These are phyloP conservation scores for Caenorhabditis afra DNA, from an alignment of 2,888 invertebrate species.

Conservation along the genomic window DNA sequence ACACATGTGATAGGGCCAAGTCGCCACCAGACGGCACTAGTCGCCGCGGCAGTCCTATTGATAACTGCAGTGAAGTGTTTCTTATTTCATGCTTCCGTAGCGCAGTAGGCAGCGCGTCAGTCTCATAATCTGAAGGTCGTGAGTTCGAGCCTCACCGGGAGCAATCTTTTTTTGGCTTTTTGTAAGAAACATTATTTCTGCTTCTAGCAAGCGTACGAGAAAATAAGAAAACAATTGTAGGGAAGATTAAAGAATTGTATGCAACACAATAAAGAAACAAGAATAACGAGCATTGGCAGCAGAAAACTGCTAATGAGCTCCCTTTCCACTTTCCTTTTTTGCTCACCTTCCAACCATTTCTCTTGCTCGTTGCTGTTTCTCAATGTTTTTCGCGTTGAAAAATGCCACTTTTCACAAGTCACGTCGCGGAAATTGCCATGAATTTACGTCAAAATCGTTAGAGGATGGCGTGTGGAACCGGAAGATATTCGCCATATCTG, in stretches of 20 bases:
- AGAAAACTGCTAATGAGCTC: constrained; percentile 16
- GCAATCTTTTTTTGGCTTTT: constrained; percentile 66
- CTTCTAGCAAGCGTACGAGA: not conserved
- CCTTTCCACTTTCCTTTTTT: constrained; percentile 1
- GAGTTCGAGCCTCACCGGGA: constrained; percentile 91
- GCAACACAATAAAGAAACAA: constrained; percentile 9
- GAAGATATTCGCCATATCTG: constrained; percentile 53
- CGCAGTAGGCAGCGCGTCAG: constrained; percentile 92
- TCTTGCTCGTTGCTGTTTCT: not conserved
- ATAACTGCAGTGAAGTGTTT: constrained; percentile 3
- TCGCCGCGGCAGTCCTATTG: not conserved
- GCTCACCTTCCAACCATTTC: constrained; percentile 13
- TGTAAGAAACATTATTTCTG: not conserved
- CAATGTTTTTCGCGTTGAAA: not conserved
- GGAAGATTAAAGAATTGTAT: constrained; percentile 11
- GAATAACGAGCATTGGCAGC: constrained; percentile 12
- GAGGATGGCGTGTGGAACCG: constrained; percentile 51
- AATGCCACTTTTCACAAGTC: not conserved
- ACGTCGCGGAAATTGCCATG: not conserved
- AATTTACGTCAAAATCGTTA: constrained; percentile 38
- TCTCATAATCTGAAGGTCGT: constrained; percentile 95
- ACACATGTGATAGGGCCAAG: too few species aligned
- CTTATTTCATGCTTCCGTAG: constrained; percentile 83
- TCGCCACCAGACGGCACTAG: not conserved
- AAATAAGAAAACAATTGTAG: constrained; percentile 5